Conservation (phyloP, 2,797 vertebrate genomes). For the Hemitrygon akajei region DNA sequence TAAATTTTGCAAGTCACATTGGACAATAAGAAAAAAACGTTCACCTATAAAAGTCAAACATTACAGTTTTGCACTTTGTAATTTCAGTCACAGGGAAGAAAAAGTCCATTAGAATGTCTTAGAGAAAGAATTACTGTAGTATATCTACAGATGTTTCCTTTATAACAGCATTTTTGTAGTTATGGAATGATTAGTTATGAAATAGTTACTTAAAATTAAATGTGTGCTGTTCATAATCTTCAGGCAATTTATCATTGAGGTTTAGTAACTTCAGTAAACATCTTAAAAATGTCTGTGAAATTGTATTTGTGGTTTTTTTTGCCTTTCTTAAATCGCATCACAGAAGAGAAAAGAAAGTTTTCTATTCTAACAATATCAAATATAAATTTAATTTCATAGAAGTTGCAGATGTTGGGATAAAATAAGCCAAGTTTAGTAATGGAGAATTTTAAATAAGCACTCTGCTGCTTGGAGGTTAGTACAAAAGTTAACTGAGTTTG, state of each 20-base stretch:
- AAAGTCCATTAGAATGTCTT: neutral
- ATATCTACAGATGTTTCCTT: neutral
- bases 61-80: slow-evolving; percentile 25
- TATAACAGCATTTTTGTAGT: neutral
- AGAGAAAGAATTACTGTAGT: neutral
- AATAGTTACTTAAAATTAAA: neutral
- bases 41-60: slow-evolving; percentile 36
- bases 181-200: neutral
- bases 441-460: neutral
- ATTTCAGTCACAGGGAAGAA: slow-evolving; percentile 34
- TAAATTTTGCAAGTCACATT: slow-evolving; percentile 52
- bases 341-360: neutral
- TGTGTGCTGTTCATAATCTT: neutral
- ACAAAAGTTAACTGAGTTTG: neutral
- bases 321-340: neutral
- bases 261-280: neutral
- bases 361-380: neutral
- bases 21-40: slow-evolving; percentile 39
- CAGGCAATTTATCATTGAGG: neutral
- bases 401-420: neutral
- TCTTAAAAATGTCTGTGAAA: neutral
- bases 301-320: neutral
- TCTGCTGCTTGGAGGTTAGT: neutral
- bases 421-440: neutral
- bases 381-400: neutral